Conservation (phyloP, 2,113 vertebrate species). For the Corythaeola cristata region DNA sequence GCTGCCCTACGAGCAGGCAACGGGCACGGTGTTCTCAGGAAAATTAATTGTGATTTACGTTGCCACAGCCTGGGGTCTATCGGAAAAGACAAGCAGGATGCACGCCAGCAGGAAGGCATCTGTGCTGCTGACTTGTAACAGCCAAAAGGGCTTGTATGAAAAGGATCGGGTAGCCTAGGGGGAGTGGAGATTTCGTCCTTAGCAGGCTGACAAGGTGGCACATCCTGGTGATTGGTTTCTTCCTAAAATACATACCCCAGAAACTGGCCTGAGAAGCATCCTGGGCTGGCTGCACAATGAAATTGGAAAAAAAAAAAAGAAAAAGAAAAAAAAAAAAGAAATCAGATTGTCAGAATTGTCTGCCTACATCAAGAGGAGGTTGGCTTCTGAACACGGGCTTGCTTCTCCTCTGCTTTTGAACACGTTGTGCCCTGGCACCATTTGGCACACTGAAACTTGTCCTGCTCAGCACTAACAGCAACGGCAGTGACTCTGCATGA, state of each 20-base stretch:
- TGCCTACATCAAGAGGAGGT: not conserved
- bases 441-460: not conserved
- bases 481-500: not conserved
- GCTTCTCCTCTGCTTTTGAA: not conserved
- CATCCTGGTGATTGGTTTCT: constrained; percentile 21
- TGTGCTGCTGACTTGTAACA: not conserved
- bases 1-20: not conserved
- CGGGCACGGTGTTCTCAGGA: not conserved
- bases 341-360: not conserved
- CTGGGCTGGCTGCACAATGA: constrained; percentile 17
- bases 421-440: not conserved
- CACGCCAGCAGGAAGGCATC: not conserved
- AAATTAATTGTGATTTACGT: not conserved
- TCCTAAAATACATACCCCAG: constrained; percentile 33
- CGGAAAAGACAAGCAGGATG: not conserved
- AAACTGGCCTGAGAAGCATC: constrained; percentile 32
- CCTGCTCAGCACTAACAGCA: not conserved
- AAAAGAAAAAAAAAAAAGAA: not conserved
- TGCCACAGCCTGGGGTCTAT: not conserved
- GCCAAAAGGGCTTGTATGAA: not conserved
- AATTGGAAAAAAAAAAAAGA: not conserved
- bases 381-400: not conserved
- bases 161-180: not conserved
- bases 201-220: constrained; percentile 37
- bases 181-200: not conserved